phyloP scores from a whole-genome alignment of 1,140 invertebrate species.

The Myzus persicae region DNA sequence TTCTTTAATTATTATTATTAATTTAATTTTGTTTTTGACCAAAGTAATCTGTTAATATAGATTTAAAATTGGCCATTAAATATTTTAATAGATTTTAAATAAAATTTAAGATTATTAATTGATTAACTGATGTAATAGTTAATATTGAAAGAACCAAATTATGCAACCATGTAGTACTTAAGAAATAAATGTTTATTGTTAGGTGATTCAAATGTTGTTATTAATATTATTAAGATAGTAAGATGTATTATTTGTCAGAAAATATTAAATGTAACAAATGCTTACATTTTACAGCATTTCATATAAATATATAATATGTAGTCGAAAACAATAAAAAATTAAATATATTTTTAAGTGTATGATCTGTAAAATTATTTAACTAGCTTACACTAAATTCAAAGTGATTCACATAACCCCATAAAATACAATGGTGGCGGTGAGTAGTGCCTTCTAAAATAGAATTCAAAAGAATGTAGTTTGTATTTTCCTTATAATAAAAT shows the following conservation, averaged over 20 bases:
- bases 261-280: slow-evolving; percentile 16
- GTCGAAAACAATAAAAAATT: background rate
- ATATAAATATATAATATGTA: background rate
- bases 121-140: slow-evolving; percentile 5
- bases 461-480: background rate
- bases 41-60: slow-evolving; percentile 18
- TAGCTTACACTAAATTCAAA: background rate
- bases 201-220: background rate
- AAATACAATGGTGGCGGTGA: background rate
- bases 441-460: background rate
- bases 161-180: slow-evolving; percentile 21
- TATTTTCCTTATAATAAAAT: background rate
- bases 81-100: background rate
- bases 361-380: background rate
- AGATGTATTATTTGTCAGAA: background rate
- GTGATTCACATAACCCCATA: background rate
- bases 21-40: slow-evolving; percentile 11
- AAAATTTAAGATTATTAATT: background rate
- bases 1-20: background rate
- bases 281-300: background rate
- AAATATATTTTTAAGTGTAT: background rate
- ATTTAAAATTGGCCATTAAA: background rate
- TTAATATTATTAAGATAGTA: slow-evolving; percentile 27
- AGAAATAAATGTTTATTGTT: slow-evolving; percentile 12
- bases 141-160: slow-evolving; percentile 7